Evolutionary conservation across 2,113 vertebrate species (phyloP), one percentile per base, ranked within the genome.

Genomic region (Alligator mississippiensis): DNA sequence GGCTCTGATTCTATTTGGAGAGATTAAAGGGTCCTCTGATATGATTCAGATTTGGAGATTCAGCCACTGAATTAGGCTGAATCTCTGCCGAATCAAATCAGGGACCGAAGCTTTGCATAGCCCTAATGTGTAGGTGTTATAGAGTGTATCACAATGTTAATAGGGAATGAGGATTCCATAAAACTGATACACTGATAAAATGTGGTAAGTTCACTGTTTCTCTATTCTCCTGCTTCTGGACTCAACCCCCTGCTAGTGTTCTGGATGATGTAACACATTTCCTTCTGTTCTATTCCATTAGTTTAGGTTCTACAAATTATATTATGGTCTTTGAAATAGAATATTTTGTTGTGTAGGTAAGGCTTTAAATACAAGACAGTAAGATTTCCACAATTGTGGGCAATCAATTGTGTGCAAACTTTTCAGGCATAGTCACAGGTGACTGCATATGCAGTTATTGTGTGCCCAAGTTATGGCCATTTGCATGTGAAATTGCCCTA

Each of bases 401-500:
- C 68, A 54, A 77, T 82, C 84, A 68, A 90, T 92, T 0, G 0
- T 62, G 38, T 2, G 30, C 74, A 6, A 15, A 6, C 5, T 28
- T 24, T 1, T 1, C 0, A 5, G 72, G 72, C 74, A 47, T 87
- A 75, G 89, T 27, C 3, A 89, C 88, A 85, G 74, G 0, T 21
- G 80, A 91, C 60, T 18, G 0, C 70, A 72, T 30, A 72, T 38
- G 87, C 86, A 78, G 88, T 86, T 80, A 93, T 1, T 11, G 68
- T 4, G 1, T 90, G 86, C 88, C 88, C 91, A 79, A 80, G 96
- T 94, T 89, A 85, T 66, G 90, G 88, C 64, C n/a, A 89, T 96
- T 95, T 96, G 85, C 88, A 93, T 95, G 87, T 89, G 90, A 94
- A 94, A 96, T 94, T 94, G 93, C 21, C 57, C 90, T 80, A 83